Evolutionary conservation across 2,888 invertebrate species (phyloP), one percentile per base, ranked within the genome.

Genomic region (Drosophila kambysellisi): DNA sequence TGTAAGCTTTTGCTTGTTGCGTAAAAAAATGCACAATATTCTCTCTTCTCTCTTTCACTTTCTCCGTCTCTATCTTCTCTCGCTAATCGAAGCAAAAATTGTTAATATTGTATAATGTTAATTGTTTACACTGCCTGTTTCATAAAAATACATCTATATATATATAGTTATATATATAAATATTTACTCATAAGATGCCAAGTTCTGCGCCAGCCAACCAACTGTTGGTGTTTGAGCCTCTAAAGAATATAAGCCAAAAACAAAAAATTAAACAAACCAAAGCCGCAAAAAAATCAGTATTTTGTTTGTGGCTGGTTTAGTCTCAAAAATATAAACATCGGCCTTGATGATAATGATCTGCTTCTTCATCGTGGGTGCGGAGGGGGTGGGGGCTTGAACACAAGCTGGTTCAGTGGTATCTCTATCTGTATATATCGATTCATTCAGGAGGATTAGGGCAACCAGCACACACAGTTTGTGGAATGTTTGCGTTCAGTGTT

Each of bases 31-130:
- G 90, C 85, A 87, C 88, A 90, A 84, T 72, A 63, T 83, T 87
- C 76, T 51, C 50, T 25, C 46, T 39, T 56, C 35, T 25, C 53
- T 52, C 33, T 53, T 25, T 53, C 17, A 17, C 25, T 25, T 20
- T 35, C 25, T 37, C 35, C 25, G 4, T 20, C 52, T 51, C 32
- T 33, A 56, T 87, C 85, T 41, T 41, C 41, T 73, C 57, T 88
- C 85, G 83, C 83, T 88, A 90, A 82, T 90, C 76, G 89, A 88
- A 88, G 90, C 89, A 87, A 90, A 87, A 82, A 82, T 82, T 71
- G 79, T 87, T 83, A 88, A 82, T 76, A 52, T 67, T 77, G 65
- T 82, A 70, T 74, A 72, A 62, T 78, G 61, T 77, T 81, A 69
- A 69, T 76, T 78, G 74, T 72, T 74, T 78, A 74, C 81, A 68